Evolutionary conservation across 1,140 invertebrate genomes (phyloP).

Genomic region (Argopecten irradians): DNA sequence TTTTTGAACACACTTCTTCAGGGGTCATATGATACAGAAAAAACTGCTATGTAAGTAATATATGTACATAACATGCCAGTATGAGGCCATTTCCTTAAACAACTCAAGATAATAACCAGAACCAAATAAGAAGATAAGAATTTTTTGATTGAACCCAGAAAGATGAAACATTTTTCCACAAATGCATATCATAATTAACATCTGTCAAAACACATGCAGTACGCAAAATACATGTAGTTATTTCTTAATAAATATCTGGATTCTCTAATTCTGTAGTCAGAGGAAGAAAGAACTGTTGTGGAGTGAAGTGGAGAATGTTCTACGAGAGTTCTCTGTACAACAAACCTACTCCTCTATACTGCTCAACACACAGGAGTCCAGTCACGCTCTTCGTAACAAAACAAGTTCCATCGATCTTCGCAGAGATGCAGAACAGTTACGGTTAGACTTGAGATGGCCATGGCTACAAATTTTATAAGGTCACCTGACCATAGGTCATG

Average conservation of each 20-base stretch:
- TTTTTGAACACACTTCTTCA: constrained; percentile 55
- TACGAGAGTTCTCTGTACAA: constrained; percentile 26
- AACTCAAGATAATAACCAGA: no score
- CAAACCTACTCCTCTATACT: constrained; percentile 27
- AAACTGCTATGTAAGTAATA: constrained; percentile 53
- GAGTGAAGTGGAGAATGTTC: constrained; percentile 41
- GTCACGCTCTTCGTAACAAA: constrained; percentile 40
- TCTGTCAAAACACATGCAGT: no score
- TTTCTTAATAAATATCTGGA: not conserved
- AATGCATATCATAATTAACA: no score
- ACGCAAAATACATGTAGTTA: no score
- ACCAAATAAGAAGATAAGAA: no score
- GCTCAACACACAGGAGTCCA: constrained; percentile 41
- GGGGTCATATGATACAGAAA: constrained; percentile 55
- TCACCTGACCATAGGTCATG: no score
- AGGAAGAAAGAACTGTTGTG: constrained; percentile 46
- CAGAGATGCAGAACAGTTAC: constrained; percentile 28
- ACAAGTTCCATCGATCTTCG: constrained; percentile 46
- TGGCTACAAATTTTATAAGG: no score
- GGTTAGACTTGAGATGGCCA: not conserved
- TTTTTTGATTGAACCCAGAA: no score
- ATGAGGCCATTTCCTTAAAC: no score
- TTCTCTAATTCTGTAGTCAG: constrained; percentile 26
- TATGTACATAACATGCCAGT: no score
- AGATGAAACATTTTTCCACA: no score